Percentiles rank a stretch among this genome's conserved stretches.
These are phyloP conservation scores for Emydura subglobosa DNA, from an alignment of 2,113 vertebrate genomes.

Conservation along the genomic window DNA sequence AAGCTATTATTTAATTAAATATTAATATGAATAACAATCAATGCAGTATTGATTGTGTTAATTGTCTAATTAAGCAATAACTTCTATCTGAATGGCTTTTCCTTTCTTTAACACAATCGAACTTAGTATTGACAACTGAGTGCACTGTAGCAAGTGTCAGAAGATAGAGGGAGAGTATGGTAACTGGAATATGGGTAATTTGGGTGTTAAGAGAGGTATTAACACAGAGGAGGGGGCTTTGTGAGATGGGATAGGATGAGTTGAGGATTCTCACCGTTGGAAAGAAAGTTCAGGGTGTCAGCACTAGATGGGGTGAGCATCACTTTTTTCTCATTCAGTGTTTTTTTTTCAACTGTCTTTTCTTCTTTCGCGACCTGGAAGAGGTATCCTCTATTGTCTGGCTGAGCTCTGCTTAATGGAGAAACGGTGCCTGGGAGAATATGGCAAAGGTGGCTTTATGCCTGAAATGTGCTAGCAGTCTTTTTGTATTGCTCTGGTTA, in stretches of 20 bases:
- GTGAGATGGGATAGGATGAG: background rate
- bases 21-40: slow-evolving; percentile 3
- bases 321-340: background rate
- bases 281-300: background rate
- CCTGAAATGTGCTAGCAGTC: background rate
- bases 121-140: background rate
- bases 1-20: background rate
- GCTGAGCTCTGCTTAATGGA: background rate
- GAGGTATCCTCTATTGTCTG: background rate
- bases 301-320: background rate
- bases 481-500: background rate
- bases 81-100: slow-evolving; percentile 1
- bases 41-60: slow-evolving; percentile 6
- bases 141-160: background rate
- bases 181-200: background rate
- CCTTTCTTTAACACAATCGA: background rate
- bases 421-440: background rate
- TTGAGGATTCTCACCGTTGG: background rate
- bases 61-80: slow-evolving; percentile 24
- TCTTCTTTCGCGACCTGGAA: background rate
- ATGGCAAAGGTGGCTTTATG: background rate
- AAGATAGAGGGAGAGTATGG: background rate
- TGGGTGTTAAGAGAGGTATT: background rate
- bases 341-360: background rate
- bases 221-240: background rate